Evolutionary conservation across 2,113 vertebrate genomes (phyloP).

Genomic region (Ctenomys sociabilis): DNA sequence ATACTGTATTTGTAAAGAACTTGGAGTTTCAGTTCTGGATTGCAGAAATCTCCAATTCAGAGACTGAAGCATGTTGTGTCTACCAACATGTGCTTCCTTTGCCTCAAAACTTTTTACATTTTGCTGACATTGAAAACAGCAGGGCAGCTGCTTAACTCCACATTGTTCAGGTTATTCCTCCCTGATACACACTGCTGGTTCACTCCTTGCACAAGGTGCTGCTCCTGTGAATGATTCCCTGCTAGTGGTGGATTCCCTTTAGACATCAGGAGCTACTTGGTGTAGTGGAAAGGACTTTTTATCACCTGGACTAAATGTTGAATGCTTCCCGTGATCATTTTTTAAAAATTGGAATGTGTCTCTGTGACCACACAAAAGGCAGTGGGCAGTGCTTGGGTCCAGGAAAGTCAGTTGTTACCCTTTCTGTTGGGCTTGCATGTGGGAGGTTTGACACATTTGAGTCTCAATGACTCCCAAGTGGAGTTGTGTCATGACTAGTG

Average conservation of each 20-base stretch:
- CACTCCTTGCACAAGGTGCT: neutral
- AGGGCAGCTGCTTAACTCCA: neutral
- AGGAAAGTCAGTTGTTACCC: neutral
- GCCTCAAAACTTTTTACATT: neutral
- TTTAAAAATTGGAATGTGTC: neutral
- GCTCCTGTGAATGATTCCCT: neutral
- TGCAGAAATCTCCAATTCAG: neutral
- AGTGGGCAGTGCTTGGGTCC: neutral
- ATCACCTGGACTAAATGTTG: neutral
- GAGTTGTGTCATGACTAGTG: neutral
- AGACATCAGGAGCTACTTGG: neutral
- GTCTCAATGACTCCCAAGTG: neutral
- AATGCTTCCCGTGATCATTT: neutral
- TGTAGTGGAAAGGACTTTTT: neutral
- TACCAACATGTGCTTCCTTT: neutral
- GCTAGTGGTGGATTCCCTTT: too few relatives aligned
- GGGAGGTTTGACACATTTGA: neutral
- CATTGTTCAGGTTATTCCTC: neutral
- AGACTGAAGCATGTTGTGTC: neutral
- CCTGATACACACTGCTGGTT: neutral
- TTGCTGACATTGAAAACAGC: neutral
- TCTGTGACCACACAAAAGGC: neutral
- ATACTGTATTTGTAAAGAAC: neutral
- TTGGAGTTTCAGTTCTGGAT: neutral
- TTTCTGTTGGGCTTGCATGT: neutral